Conservation (phyloP, 64 coral and sea anemone genomes). For the Stichodactyla mertensii region DNA sequence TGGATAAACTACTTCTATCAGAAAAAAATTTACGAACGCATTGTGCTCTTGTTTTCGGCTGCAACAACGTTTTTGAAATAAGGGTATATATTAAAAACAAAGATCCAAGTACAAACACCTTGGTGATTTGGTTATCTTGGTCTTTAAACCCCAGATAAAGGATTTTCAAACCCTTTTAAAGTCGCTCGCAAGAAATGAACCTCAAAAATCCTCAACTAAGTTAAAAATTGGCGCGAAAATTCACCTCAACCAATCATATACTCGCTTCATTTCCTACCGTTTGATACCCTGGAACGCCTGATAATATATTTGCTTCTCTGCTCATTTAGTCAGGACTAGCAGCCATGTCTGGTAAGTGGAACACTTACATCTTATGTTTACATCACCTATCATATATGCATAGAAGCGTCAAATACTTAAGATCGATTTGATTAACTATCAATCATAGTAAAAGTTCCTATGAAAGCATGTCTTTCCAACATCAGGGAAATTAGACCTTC, state of each 20-base stretch:
- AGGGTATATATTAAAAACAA: not conserved
- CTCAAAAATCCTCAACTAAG: not conserved
- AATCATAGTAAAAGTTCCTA: not conserved
- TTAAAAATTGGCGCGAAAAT: conserved; percentile 4
- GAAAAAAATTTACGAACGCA: no score
- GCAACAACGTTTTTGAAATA: not conserved
- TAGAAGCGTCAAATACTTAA: not conserved
- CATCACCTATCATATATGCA: not conserved
- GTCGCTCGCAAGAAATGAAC: no score
- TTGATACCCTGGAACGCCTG: not conserved
- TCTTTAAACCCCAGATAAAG: not conserved
- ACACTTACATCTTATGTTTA: no score
- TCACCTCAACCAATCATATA: not conserved
- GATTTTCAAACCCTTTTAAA: no score
- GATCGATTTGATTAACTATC: not conserved
- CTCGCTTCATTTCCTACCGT: not conserved
- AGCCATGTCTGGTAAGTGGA: no score
- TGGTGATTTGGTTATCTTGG: not conserved
- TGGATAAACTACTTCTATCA: no score
- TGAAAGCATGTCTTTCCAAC: not conserved
- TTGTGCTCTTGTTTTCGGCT: no score
- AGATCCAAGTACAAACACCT: not conserved
- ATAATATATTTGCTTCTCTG: not conserved
- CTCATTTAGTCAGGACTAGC: not conserved
- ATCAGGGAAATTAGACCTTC: not conserved